Base-by-base conservation (phyloP, 2,888 invertebrate species). In the Chrysodeixis includens region DNA sequence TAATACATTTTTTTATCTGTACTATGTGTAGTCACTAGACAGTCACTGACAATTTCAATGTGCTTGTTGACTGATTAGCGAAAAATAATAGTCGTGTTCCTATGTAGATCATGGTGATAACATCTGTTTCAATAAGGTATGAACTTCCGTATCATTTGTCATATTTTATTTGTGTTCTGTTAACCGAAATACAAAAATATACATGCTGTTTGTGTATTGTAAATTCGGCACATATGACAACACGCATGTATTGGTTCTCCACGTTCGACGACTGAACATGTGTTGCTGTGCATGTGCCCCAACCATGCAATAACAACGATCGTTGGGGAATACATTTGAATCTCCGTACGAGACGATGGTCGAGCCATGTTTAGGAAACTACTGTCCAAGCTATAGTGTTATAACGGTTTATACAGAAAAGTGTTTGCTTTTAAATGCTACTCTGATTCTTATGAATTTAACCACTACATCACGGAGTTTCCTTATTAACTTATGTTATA, bases 341-440 rank as follows among this genome's bases (percentile, higher is more conserved):
- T 70, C 44, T 59, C 53, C 44, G 53, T 59, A 49, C 40, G 49
- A 18, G 8, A n/a, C 54, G 22, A 8, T 22, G 8, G 8, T 58
- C 40, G 18, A 46, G 60, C 20, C 18, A 26, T 74, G 66, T 46
- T 9, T 49, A 18, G 20, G 20, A 49, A 49, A 49, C 20, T 16
- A 12, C 46, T 49, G 46, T 49, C 20, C 20, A 20, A 4, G 9
- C 9, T 2, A 10, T 18, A 20, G 46, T 49, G 2, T 2, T 20
- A 9, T 49, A 20, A 49, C 46, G 10, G 18, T 20, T 46, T 40
- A 14, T 9, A 32, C 53, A 76, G 66, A 77, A 67, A 69, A 61
- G 72, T 82, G 78, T 79, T 82, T 73, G 74, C 73, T 4, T 26
- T 67, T 74, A 77, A 82, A 77, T 71, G 76, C 74, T 69, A 74